Evolutionary conservation across 2,888 invertebrate genomes (phyloP).

Genomic region (Lasioglossum figueresi): DNA sequence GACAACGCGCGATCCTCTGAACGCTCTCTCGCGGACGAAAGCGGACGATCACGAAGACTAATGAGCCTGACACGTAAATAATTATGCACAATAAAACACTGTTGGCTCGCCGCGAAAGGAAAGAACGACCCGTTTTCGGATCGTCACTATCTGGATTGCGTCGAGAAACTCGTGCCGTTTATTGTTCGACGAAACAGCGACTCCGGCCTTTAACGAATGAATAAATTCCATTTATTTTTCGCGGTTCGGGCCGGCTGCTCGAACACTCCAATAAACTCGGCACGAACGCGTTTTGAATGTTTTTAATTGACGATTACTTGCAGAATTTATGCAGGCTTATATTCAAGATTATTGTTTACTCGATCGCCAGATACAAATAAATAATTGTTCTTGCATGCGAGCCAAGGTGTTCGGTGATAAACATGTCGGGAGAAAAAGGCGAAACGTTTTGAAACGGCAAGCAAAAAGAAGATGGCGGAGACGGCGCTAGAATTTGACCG

Average conservation of each 20-base stretch:
- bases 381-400: not conserved
- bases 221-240: not conserved
- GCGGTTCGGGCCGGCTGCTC: not conserved
- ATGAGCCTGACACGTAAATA: constrained; percentile 15
- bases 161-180: too few relatives aligned
- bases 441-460: not conserved
- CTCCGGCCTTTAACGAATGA: not conserved
- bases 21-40: not conserved
- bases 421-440: not conserved
- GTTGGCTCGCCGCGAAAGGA: not conserved
- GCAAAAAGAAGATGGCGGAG: constrained; percentile 8
- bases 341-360: too few relatives aligned
- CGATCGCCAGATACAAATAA: too few relatives aligned
- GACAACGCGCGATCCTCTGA: not conserved
- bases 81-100: constrained; percentile 1
- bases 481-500: not conserved
- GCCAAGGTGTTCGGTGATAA: not conserved
- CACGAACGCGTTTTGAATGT: too few relatives aligned
- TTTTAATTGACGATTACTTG: too few relatives aligned
- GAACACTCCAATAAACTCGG: too few relatives aligned
- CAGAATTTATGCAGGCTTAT: too few relatives aligned
- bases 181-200: not conserved
- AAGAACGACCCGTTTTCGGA: not conserved
- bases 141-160: not conserved
- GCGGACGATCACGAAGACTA: constrained; percentile 14